Percentiles rank a stretch among this genome's conserved stretches.
These are phyloP conservation scores for Spicauda simplicius DNA, from an alignment of 2,888 invertebrate species.

Conservation along the genomic window DNA sequence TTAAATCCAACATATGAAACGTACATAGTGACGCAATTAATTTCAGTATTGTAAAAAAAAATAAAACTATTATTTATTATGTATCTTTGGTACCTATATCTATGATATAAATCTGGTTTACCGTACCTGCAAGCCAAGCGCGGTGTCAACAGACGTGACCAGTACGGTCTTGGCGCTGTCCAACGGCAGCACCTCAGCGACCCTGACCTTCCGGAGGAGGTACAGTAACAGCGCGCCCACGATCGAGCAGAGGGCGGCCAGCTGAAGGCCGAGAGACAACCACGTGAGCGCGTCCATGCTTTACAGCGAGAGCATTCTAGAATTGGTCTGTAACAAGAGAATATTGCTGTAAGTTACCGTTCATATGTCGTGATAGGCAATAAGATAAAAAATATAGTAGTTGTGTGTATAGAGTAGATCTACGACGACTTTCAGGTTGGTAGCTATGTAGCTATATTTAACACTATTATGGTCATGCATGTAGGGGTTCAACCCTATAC, in stretches of 20 bases:
- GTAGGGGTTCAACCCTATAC: no score
- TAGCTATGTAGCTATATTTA: no score
- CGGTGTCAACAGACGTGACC: slow-evolving; percentile 92
- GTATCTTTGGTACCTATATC: no score
- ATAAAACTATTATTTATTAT: no score
- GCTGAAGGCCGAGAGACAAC: slow-evolving; percentile 91
- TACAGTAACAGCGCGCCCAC: slow-evolving; percentile 93
- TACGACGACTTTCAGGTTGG: no score
- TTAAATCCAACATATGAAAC: no score
- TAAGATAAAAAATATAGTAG: no score
- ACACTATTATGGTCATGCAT: no score
- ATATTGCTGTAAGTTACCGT: neutral
- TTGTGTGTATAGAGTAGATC: no score
- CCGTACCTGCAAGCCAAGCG: slow-evolving; percentile 88
- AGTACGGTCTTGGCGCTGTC: slow-evolving; percentile 90
- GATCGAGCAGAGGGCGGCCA: slow-evolving; percentile 92
- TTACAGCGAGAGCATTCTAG: slow-evolving; percentile 60
- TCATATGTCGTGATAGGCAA: no score
- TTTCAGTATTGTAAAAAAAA: no score
- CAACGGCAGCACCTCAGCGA: slow-evolving; percentile 80
- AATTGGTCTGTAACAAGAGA: slow-evolving; percentile 59
- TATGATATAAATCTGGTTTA: neutral
- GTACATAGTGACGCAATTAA: no score
- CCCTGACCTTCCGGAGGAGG: slow-evolving; percentile 90
- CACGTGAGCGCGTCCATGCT: slow-evolving; percentile 93